A percentile compares a stretch with the other conserved stretches of the same genome.
Conservation (phyloP, 2,113 vertebrate genomes). For the Gymnarchus niloticus region DNA sequence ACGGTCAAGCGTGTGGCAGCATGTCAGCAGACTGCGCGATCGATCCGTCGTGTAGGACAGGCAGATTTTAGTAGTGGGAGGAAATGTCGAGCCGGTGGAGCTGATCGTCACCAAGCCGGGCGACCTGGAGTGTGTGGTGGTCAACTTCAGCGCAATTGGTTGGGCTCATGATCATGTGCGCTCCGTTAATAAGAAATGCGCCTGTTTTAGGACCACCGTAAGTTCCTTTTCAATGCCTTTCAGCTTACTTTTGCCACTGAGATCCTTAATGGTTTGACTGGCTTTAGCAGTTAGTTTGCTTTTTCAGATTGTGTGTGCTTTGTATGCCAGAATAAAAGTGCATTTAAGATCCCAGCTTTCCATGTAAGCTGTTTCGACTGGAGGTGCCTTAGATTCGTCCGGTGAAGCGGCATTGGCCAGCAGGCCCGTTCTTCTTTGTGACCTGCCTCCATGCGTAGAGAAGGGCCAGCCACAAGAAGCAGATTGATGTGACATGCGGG, state of each 20-base stretch:
- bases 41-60: conserved; percentile 29
- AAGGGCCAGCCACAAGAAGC: no score
- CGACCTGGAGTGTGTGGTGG: conserved; percentile 20
- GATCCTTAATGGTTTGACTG: neutral
- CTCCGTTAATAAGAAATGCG: conserved; percentile 37
- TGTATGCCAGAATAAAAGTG: no score
- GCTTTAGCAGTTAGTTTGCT: neutral
- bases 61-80: neutral
- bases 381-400: neutral
- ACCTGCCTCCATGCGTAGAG: no score
- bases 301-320: neutral
- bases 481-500: neutral
- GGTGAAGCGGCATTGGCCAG: neutral
- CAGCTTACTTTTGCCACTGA: neutral
- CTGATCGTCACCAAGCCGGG: neutral
- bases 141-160: neutral
- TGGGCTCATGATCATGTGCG: conserved; percentile 39
- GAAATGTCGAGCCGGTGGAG: neutral
- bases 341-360: neutral
- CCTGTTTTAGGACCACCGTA: conserved; percentile 23
- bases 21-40: neutral
- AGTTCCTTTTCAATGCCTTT: conserved; percentile 20
- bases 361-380: neutral
- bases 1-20: neutral
- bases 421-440: neutral